phyloP scores from a whole-genome alignment of 2,113 vertebrate species.

The Onychorhynchus coronatus region DNA sequence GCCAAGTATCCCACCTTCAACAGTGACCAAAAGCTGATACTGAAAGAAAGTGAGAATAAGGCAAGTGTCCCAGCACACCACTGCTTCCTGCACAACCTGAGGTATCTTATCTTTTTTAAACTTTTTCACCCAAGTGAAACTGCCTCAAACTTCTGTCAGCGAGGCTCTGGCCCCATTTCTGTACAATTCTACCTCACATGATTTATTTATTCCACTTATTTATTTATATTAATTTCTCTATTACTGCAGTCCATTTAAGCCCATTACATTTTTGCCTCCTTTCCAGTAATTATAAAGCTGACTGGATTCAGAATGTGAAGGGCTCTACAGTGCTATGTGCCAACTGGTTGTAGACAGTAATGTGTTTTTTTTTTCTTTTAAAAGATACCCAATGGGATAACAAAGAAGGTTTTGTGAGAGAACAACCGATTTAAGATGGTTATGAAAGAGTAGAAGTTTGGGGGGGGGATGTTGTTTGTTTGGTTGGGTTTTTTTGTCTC shows the following conservation, averaged over 20 bases:
- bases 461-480: background rate
- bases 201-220: background rate
- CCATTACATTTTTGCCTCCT: background rate
- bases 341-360: background rate
- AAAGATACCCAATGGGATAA: accelerated
- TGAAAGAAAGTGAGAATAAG: background rate
- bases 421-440: background rate
- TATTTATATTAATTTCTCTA: background rate
- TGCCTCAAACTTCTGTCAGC: background rate
- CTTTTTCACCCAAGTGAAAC: background rate
- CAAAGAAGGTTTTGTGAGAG: background rate
- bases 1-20: background rate
- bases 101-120: background rate
- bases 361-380: background rate
- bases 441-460: background rate
- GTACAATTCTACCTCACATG: background rate
- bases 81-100: background rate
- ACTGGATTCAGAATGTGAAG: background rate
- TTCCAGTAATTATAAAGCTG: background rate
- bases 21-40: background rate
- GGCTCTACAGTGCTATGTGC: background rate
- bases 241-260: background rate
- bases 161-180: background rate
- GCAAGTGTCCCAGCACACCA: background rate
- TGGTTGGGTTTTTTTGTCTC: background rate